Evolutionary conservation across 2,113 vertebrate genomes (phyloP).

Genomic region (Mesembrinibis cayennensis): DNA sequence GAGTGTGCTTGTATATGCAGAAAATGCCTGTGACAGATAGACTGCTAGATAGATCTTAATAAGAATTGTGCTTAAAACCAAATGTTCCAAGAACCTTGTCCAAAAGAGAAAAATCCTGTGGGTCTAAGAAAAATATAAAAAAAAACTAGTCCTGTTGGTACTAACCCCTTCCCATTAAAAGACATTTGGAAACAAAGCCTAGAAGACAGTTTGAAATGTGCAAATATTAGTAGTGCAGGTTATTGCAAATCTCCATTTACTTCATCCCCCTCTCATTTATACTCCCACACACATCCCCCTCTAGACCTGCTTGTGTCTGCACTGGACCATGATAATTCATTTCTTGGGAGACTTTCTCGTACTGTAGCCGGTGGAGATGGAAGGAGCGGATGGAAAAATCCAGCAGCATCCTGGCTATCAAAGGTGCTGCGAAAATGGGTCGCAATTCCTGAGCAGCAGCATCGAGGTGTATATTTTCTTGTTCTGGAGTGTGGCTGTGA

Average conservation of each 20-base stretch:
- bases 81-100: background rate
- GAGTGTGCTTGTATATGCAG: background rate
- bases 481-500: accelerated
- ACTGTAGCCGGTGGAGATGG: background rate
- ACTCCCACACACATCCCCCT: background rate
- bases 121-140: background rate
- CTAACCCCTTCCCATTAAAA: background rate
- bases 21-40: conserved; percentile 21
- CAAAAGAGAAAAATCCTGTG: background rate
- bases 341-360: background rate
- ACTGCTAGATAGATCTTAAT: background rate
- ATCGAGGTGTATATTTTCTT: accelerated
- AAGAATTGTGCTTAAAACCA: conserved; percentile 16
- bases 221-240: background rate
- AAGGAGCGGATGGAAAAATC: background rate
- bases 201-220: background rate
- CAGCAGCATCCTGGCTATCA: background rate
- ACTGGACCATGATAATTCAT: background rate
- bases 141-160: background rate
- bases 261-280: background rate
- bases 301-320: background rate
- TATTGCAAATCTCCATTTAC: background rate
- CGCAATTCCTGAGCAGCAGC: background rate
- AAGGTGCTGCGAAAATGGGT: background rate
- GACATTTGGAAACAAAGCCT: background rate